Evolutionary conservation across 2,113 vertebrate species (phyloP), one percentile per base, ranked within the genome.

Genomic region (Sisor rabdophorus): DNA sequence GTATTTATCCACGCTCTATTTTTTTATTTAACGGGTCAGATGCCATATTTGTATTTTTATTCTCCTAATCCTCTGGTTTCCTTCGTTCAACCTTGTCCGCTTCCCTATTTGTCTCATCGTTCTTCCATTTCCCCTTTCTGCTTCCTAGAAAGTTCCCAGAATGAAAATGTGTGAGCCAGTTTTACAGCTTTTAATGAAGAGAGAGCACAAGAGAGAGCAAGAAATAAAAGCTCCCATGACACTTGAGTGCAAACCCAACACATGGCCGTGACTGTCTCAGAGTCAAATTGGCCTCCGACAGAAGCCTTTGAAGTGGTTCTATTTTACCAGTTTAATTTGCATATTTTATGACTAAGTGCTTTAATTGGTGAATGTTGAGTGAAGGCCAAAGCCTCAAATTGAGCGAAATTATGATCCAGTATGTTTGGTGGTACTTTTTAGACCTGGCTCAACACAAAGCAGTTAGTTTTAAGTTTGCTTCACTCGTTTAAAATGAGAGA

Each of bases 311-410:
- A 91, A 89, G 86, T 87, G 80, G 71, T 79, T 91, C 85, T 84
- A 84, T 89, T 90, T 89, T 84, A 85, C 85, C 85, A 77, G 78
- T 87, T 89, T 86, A 84, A 90, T 88, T 84, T 88, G 83, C 83
- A 86, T 85, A 88, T 88, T 89, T 87, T 82, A 87, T 83, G 84
- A 88, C 83, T 88, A 89, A 89, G 88, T 83, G 82, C 82, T 86
- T 87, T 86, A 90, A 90, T 87, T 89, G 88, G 84, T 84, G 81
- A 86, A 84, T 86, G 89, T 85, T 84, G 79, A 88, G 84, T 86
- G 85, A 63, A 11, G 79, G 78, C 86, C 82, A 85, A 52, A 78
- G 68, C 82, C 80, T 78, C 71, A 77, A 44, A 76, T 64, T 82
- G 82, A 88, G 83, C 78, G 73, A 86, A 85, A 81, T 86, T 82